Conservation (phyloP, 2,797 vertebrate species). For the Pristis pectinata region DNA sequence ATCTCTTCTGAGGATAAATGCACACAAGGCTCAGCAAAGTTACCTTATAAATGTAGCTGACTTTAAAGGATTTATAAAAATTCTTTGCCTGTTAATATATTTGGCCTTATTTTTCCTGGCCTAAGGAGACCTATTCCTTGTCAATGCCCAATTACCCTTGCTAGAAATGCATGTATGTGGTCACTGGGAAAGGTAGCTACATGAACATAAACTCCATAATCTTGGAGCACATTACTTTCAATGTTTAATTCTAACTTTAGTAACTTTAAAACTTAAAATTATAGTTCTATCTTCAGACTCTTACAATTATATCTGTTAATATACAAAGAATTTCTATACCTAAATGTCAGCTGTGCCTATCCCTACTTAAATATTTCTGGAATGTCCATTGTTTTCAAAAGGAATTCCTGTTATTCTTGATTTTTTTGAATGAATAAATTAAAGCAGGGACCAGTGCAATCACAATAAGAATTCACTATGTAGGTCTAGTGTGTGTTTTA, state of each 20-base stretch:
- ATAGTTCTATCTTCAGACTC: background rate
- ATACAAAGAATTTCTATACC: background rate
- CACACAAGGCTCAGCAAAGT: background rate
- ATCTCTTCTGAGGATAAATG: background rate
- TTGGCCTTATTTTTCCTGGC: background rate
- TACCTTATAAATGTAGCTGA: background rate
- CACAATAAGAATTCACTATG: background rate
- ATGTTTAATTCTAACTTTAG: background rate
- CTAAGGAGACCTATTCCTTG: background rate
- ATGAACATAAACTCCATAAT: background rate
- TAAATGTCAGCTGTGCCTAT: background rate
- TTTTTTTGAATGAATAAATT: background rate
- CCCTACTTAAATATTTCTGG: background rate
- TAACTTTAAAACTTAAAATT: background rate
- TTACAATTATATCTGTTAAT: background rate
- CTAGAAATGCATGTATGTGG: background rate
- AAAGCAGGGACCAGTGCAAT: background rate
- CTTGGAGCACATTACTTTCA: background rate
- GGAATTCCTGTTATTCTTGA: slow-evolving; percentile 31
- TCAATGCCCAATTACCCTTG: background rate
- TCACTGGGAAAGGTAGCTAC: background rate
- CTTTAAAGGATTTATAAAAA: background rate
- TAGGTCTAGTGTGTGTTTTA: background rate
- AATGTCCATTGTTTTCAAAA: slow-evolving; percentile 13
- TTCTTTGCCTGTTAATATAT: background rate